Base-by-base conservation (phyloP, 2,888 invertebrate genomes). In the Tigriopus californicus region DNA sequence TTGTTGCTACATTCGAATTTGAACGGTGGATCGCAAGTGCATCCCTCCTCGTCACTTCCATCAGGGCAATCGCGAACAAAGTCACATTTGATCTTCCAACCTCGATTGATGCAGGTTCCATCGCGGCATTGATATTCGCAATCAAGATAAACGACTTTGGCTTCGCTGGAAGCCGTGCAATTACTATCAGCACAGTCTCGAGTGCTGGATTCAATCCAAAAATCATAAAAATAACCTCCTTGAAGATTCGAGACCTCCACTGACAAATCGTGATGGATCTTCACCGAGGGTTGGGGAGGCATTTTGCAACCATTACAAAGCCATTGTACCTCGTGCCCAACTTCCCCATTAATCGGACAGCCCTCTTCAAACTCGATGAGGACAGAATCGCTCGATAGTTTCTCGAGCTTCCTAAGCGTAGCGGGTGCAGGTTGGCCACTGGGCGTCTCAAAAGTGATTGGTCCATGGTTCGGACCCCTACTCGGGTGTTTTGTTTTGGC, bases 41-140 rank as follows among this genome's bases (percentile, higher is more conserved):
- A 61, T 54, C 65, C 65, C 55, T 62, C 60, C 60, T 67, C 67
- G 63, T 67, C 67, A 1, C 64, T 64, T 15, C 64, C 62, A 62
- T 67, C 65, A 4, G 57, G 57, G 61, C 68, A 68, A 63, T 81
- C 75, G n/a, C 44, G 44, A 1, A 66, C 55, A 41, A 72, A 71
- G 66, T 81, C 73, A 69, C 81, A 81, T 15, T 41, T 25, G 41
- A 41, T 41, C 15, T 54, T 41, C 54, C 54, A 54, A 25, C 72
- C 72, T 52, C 68, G 68, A 42, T 76, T 74, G 63, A 82, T 77
- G 69, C 82, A 82, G 62, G 69, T 68, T 1, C 78, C 77, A 69
- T 76, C 77, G 61, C 70, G 70, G 68, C 83, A 84, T 61, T 72
- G 74, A 69, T 76, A 80, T 67, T 82, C 75, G 54, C 54, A 54